Evolutionary conservation across 2,888 invertebrate genomes (phyloP).

Genomic region (Malachius bipustulatus): DNA sequence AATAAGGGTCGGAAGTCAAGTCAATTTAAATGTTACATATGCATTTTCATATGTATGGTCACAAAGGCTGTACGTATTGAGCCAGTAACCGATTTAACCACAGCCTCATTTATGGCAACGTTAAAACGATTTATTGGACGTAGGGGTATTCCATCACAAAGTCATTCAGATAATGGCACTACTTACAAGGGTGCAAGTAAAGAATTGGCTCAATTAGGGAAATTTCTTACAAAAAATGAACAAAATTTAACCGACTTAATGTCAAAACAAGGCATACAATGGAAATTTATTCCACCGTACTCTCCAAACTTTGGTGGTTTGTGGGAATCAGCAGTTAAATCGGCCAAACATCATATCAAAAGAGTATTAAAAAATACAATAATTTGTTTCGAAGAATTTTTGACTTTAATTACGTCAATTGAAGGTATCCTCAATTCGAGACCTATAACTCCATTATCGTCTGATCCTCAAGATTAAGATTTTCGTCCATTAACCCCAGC

Average conservation of each 20-base stretch:
- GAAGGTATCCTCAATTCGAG: constrained; percentile 25
- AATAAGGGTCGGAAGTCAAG: not conserved
- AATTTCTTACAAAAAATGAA: no score
- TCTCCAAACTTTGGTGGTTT: constrained; percentile 26
- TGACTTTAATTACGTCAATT: constrained; percentile 22
- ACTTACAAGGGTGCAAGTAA: constrained; percentile 7
- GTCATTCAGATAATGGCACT: constrained; percentile 12
- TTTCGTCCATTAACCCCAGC: constrained; percentile 21
- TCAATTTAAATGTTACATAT: not conserved
- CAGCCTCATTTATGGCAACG: constrained; percentile 1
- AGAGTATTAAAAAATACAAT: constrained; percentile 17
- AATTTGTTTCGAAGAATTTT: constrained; percentile 25
- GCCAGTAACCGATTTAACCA: not conserved
- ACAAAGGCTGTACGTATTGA: constrained; percentile 5
- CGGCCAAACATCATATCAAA: constrained; percentile 22
- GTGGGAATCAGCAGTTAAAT: constrained; percentile 25
- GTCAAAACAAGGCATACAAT: no score
- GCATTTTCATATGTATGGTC: constrained; percentile 2
- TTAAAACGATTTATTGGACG: constrained; percentile 10
- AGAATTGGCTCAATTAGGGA: no score
- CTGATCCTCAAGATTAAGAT: constrained; percentile 19
- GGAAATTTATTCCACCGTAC: constrained; percentile 26
- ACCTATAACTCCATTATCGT: constrained; percentile 20
- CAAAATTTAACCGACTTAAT: no score
- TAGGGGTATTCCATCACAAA: constrained; percentile 13